Percentiles rank a stretch among this genome's conserved stretches.
phyloP scores from a whole-genome alignment of 1,140 invertebrate genomes.

The Streblospio benedicti region DNA sequence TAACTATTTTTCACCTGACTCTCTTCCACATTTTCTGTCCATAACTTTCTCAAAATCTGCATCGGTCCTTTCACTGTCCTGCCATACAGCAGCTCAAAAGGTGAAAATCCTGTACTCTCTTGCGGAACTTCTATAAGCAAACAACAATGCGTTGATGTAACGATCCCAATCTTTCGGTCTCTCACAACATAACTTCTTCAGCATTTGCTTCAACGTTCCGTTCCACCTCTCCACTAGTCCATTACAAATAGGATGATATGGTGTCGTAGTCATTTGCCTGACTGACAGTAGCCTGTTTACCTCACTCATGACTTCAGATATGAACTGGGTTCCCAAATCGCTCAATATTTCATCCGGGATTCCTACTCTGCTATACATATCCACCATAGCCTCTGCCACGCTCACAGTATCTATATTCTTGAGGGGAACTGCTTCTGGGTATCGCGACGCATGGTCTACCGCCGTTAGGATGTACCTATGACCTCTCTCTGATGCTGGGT shows the following conservation, averaged over 20 bases:
- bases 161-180: conserved; percentile 15
- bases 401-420: too few relatives aligned
- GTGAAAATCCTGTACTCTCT: conserved; percentile 23
- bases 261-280: neutral
- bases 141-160: conserved; percentile 7
- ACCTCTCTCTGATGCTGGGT: too few relatives aligned
- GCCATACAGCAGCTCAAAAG: conserved; percentile 33
- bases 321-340: conserved; percentile 11
- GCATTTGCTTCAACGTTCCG: too few relatives aligned
- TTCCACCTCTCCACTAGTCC: conserved; percentile 6
- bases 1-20: conserved; percentile 18
- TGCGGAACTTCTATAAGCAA: conserved; percentile 15
- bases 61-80: conserved; percentile 27
- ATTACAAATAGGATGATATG: conserved; percentile 7
- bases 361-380: too few relatives aligned
- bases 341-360: too few relatives aligned
- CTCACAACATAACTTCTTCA: too few relatives aligned
- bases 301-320: conserved; percentile 3
- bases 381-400: too few relatives aligned
- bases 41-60: conserved; percentile 27
- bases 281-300: conserved; percentile 5
- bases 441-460: too few relatives aligned
- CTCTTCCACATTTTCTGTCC: conserved; percentile 19
- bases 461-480: too few relatives aligned
- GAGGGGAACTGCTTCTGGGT: too few relatives aligned